Conservation (phyloP, 2,113 vertebrate genomes). For the Gallinago media region DNA sequence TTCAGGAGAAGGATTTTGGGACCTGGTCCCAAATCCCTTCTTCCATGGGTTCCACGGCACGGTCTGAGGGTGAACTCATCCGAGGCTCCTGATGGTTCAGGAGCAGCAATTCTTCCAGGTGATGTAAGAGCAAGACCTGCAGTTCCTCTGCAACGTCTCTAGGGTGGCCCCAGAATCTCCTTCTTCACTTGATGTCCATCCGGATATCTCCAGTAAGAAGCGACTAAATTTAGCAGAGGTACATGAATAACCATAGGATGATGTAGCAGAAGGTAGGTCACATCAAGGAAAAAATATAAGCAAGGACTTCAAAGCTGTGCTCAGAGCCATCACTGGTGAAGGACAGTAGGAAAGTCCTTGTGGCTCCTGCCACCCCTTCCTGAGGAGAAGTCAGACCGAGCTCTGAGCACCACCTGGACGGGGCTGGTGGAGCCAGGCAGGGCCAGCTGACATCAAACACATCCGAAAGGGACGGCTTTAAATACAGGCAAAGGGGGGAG, state of each 20-base stretch:
- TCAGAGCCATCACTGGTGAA: not conserved
- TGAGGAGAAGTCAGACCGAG: not conserved
- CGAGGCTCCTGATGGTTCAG: not conserved
- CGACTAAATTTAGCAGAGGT: not conserved
- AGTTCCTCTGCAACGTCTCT: not conserved
- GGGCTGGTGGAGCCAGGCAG: not conserved
- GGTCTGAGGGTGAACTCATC: not conserved
- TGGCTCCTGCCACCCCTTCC: not conserved
- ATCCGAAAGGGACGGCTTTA: not conserved
- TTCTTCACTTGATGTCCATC: not conserved
- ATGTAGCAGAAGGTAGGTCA: not conserved
- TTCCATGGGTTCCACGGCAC: accelerated
- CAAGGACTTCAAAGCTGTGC: not conserved
- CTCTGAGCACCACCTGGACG: not conserved
- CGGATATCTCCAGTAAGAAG: not conserved
- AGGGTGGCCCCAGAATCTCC: not conserved
- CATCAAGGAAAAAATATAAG: not conserved
- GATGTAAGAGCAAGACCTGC: not conserved
- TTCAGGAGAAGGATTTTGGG: not conserved
- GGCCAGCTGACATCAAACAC: not conserved
- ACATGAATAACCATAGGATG: not conserved
- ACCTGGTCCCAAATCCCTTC: not conserved
- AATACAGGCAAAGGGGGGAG: not conserved
- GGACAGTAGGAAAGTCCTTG: not conserved
- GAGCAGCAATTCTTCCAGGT: not conserved